Percentiles rank a stretch among this genome's conserved stretches.
Evolutionary conservation across 1,140 invertebrate genomes (phyloP).

Genomic region (Aradophagus sp.): DNA sequence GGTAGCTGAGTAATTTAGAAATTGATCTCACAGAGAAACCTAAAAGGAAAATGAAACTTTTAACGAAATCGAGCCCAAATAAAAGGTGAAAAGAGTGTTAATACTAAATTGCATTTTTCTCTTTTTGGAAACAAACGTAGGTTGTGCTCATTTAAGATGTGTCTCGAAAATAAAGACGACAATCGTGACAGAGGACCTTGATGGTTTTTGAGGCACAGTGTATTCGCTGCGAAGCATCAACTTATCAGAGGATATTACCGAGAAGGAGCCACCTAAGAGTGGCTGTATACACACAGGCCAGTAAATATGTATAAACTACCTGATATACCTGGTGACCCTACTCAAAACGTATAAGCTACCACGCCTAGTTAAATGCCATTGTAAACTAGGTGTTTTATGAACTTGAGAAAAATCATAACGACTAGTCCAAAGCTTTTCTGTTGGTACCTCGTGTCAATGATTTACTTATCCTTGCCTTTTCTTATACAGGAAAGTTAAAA

Average conservation of each 20-base stretch:
- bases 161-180: slow-evolving; percentile 46
- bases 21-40: no score
- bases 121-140: slow-evolving; percentile 22
- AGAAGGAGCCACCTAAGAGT: slow-evolving; percentile 24
- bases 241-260: slow-evolving; percentile 48
- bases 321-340: slow-evolving; percentile 56
- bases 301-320: slow-evolving; percentile 47
- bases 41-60: no score
- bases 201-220: slow-evolving; percentile 38
- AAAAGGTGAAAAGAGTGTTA: no score
- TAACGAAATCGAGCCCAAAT: no score
- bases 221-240: slow-evolving; percentile 39
- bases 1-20: no score
- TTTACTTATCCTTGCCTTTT: slow-evolving; percentile 26
- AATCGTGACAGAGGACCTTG: slow-evolving; percentile 50
- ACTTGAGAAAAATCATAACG: slow-evolving; percentile 48
- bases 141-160: slow-evolving; percentile 28
- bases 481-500: slow-evolving; percentile 4
- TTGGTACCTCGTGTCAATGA: slow-evolving; percentile 3
- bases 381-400: slow-evolving; percentile 49
- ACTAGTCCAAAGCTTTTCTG: slow-evolving; percentile 27
- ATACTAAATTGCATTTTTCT: background rate
- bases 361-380: slow-evolving; percentile 57
- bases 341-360: slow-evolving; percentile 54
- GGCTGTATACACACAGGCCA: slow-evolving; percentile 26